phyloP scores from a whole-genome alignment of 2,888 invertebrate species.

The Oxytorus armatus region DNA sequence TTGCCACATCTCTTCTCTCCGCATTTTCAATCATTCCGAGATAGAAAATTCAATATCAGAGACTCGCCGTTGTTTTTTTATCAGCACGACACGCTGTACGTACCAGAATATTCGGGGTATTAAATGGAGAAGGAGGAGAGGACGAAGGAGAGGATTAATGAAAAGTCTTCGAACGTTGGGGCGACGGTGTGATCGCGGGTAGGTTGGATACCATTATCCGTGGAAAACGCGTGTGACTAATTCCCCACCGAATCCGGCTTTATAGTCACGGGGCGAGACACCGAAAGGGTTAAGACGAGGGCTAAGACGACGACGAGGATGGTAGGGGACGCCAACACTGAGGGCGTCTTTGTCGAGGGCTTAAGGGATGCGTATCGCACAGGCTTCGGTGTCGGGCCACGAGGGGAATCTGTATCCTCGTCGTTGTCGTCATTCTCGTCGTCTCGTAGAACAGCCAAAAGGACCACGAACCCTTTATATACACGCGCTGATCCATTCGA shows the following conservation, averaged over 20 bases:
- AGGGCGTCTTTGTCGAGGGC: conserved; percentile 70
- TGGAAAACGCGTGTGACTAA: conserved; percentile 67
- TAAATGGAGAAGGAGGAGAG: no score
- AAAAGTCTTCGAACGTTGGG: conserved; percentile 63
- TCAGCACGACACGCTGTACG: conserved; percentile 32
- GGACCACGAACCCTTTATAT: conserved; percentile 43
- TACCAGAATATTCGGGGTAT: conserved; percentile 38
- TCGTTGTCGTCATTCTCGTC: conserved; percentile 24
- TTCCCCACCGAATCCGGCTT: conserved; percentile 71
- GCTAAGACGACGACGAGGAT: conserved; percentile 39
- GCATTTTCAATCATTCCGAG: background rate
- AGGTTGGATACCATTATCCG: conserved; percentile 58
- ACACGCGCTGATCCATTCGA: conserved; percentile 71
- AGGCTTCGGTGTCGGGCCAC: conserved; percentile 64
- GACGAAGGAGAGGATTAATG: conserved; percentile 47
- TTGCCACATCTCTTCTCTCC: background rate
- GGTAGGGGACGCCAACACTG: conserved; percentile 56
- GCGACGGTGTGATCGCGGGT: background rate
- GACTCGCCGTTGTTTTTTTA: conserved; percentile 14
- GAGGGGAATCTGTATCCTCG: conserved; percentile 47
- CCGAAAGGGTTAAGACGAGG: conserved; percentile 78
- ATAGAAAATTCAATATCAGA: conserved; percentile 27
- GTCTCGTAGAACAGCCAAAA: conserved; percentile 23
- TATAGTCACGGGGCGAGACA: conserved; percentile 65
- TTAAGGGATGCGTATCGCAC: conserved; percentile 63